Evolutionary conservation across 2,888 invertebrate genomes (phyloP).

Genomic region (Eupeodes luniger): DNA sequence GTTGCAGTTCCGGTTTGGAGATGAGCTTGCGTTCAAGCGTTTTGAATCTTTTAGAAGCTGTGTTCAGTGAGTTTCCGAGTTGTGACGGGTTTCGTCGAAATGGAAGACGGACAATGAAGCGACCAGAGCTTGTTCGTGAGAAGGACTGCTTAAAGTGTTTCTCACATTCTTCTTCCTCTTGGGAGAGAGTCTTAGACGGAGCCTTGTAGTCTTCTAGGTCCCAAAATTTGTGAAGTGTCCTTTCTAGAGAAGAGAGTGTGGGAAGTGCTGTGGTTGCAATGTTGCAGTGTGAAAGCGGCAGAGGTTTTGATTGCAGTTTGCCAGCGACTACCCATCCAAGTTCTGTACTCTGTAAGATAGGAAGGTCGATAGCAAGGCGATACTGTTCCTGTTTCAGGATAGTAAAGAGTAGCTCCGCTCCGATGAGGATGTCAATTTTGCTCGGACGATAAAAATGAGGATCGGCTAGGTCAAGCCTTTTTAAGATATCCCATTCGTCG

Average conservation of each 20-base stretch:
- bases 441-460: neutral
- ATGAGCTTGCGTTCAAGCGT: slow-evolving; percentile 7
- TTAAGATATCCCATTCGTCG: slow-evolving; percentile 6
- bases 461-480: neutral
- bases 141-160: slow-evolving; percentile 2
- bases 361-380: neutral
- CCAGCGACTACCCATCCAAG: slow-evolving; percentile 20
- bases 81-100: slow-evolving; percentile 9
- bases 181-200: neutral
- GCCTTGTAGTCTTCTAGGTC: neutral
- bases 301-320: neutral
- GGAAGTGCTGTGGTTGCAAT: too few relatives aligned
- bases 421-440: too few relatives aligned
- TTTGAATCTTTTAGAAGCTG: slow-evolving; percentile 3
- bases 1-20: slow-evolving; percentile 2
- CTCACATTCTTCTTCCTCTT: neutral
- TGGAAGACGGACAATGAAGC: slow-evolving; percentile 7
- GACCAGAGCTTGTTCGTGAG: slow-evolving; percentile 10
- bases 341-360: neutral
- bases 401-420: neutral
- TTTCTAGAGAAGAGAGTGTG: neutral
- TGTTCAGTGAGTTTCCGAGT: slow-evolving; percentile 8
- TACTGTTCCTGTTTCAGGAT: neutral
- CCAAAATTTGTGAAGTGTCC: slow-evolving; percentile 1
- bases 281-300: neutral